Evolutionary conservation across 1,140 invertebrate species (phyloP), one percentile per base, ranked within the genome.

Genomic region (Scaptomyza hsui): DNA sequence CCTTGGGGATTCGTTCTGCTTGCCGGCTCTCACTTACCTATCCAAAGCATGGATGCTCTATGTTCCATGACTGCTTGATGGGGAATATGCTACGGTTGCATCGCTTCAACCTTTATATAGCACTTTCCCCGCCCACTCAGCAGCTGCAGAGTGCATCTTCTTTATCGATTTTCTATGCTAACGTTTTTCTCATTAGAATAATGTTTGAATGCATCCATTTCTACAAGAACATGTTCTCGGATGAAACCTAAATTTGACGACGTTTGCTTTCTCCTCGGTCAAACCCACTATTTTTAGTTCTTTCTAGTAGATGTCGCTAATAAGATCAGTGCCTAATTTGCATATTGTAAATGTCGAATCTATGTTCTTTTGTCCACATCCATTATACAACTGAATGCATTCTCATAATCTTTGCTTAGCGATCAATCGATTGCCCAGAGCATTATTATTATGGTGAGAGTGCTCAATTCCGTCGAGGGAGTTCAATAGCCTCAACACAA

Each of bases 111-210:
- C 47, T 35, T 73, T 76, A 62, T 86, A 86, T 86, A 88, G 26
- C 16, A 9, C 12, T 10, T 7, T n/a, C 7, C 26, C 21, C n/a
- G 61, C 26, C 18, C 37, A 32, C n/a, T 10, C 67, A 26, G 53
- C 56, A 49, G 47, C 44, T 53, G 64, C 24, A 44, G 48, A 44
- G 39, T 77, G 77, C 78, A 81, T 73, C 72, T 70, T 44, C 21
- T 48, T 60, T 53, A 56, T 47, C 48, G 57, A 29, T 44, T 44
- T 62, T 67, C 41, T 63, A 49, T 61, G 42, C 61, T 37, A 48
- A 64, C 64, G 81, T 61, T 86, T 88, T 81, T 52, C 78, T 78
- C 81, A 86, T 86, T 86, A 88, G 55, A 88, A 86, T 71, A 76
- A 51, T 29, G 26, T 70, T 60, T 19, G 4, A 1, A 48, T 57